Evolutionary conservation across 1,140 invertebrate genomes (phyloP).

Genomic region (Eurosta solidaginis): DNA sequence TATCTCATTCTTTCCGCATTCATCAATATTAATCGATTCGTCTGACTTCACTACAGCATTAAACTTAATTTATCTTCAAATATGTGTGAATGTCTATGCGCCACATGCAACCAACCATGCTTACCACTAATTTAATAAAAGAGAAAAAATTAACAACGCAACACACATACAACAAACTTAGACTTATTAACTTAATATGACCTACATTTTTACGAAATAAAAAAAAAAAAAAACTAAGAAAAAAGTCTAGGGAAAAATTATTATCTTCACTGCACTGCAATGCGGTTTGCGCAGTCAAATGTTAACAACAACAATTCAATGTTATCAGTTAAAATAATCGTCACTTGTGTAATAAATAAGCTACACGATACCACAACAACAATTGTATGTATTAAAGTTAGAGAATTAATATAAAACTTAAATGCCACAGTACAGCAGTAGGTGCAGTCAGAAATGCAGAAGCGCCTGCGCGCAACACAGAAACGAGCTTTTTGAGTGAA

Average conservation of each 20-base stretch:
- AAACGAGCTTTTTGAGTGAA: neutral
- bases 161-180: neutral
- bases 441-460: neutral
- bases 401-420: neutral
- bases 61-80: too few species aligned
- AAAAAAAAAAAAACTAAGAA: neutral
- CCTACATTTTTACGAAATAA: neutral
- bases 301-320: conserved; percentile 11
- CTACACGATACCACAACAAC: neutral
- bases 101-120: neutral
- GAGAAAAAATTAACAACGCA: too few species aligned
- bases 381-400: neutral
- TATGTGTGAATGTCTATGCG: too few species aligned
- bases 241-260: too few species aligned
- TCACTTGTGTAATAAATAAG: neutral
- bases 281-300: neutral
- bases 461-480: neutral
- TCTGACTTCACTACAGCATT: neutral
- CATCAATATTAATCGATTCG: conserved; percentile 23
- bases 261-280: neutral
- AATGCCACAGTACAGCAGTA: neutral
- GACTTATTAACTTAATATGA: neutral
- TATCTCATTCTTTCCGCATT: neutral
- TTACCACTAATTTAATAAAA: neutral
- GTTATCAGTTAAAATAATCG: conserved; percentile 5